phyloP scores from a whole-genome alignment of 37 sponge, comb jelly and placozoan genomes.

The Mnemiopsis leidyi region DNA sequence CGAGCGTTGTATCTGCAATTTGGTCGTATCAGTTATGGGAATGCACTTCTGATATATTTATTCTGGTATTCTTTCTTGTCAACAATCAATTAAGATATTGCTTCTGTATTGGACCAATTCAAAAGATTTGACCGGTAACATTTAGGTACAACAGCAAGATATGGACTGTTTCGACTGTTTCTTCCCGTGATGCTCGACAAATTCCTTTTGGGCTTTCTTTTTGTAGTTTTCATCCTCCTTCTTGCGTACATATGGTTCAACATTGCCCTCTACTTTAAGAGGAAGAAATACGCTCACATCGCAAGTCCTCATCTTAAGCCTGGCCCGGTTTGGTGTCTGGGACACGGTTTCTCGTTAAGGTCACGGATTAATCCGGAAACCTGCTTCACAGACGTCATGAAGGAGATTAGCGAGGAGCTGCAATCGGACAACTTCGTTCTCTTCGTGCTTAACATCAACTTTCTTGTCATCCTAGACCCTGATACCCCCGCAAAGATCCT shows the following conservation, averaged over 20 bases:
- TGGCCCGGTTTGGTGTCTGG: not conserved
- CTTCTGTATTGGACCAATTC: no score
- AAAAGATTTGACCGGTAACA: no score
- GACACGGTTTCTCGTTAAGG: not conserved
- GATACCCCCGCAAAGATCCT: not conserved
- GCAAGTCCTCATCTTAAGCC: not conserved
- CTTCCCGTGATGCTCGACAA: not conserved
- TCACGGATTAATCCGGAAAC: not conserved
- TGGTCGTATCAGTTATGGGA: no score
- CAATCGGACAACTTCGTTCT: not conserved
- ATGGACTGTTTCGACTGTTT: no score
- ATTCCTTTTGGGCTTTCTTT: not conserved
- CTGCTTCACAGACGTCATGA: not conserved
- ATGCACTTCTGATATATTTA: no score
- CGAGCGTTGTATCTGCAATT: no score
- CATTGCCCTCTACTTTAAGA: not conserved
- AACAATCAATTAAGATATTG: no score
- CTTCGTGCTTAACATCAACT: not conserved
- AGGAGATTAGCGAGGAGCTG: not conserved
- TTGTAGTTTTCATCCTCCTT: not conserved
- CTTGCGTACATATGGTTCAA: not conserved
- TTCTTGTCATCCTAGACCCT: not conserved
- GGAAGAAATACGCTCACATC: not conserved
- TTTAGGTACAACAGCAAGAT: no score
- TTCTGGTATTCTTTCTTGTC: no score